Percentiles rank a stretch among this genome's conserved stretches.
Evolutionary conservation across 2,888 invertebrate species (phyloP).

Genomic region (Tuta absoluta): DNA sequence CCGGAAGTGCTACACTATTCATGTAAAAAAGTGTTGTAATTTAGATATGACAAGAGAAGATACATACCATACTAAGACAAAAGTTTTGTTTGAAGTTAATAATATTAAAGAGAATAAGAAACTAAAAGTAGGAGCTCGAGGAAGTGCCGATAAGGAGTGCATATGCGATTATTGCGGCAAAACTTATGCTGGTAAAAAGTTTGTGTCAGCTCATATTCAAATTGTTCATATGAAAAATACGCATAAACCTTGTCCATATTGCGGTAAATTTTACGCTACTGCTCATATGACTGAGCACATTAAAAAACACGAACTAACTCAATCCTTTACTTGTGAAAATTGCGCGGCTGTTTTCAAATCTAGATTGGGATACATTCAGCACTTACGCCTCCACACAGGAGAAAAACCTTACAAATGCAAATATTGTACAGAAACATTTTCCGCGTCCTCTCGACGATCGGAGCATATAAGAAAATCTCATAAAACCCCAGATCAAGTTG

Average conservation of each 20-base stretch:
- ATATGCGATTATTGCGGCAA: constrained; percentile 70
- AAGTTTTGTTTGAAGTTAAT: constrained; percentile 51
- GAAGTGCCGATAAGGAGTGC: constrained; percentile 56
- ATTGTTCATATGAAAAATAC: constrained; percentile 69
- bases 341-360: constrained; percentile 59
- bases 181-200: constrained; percentile 63
- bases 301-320: constrained; percentile 51
- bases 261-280: constrained; percentile 63
- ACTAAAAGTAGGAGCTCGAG: constrained; percentile 59
- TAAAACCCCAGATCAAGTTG: constrained; percentile 39
- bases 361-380: constrained; percentile 62
- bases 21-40: constrained; percentile 62
- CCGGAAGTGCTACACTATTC: constrained; percentile 61
- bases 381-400: constrained; percentile 66
- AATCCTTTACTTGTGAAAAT: constrained; percentile 52
- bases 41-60: constrained; percentile 47
- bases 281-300: constrained; percentile 69
- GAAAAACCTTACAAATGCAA: constrained; percentile 64
- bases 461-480: constrained; percentile 62
- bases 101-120: constrained; percentile 49
- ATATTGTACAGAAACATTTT: constrained; percentile 61
- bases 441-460: constrained; percentile 65
- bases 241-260: constrained; percentile 62
- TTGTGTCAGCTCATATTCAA: constrained; percentile 66
- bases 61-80: constrained; percentile 45